Percentiles rank a stretch among this genome's conserved stretches.
Evolutionary conservation across 2,113 vertebrate species (phyloP).

Genomic region (Tichodroma muraria): DNA sequence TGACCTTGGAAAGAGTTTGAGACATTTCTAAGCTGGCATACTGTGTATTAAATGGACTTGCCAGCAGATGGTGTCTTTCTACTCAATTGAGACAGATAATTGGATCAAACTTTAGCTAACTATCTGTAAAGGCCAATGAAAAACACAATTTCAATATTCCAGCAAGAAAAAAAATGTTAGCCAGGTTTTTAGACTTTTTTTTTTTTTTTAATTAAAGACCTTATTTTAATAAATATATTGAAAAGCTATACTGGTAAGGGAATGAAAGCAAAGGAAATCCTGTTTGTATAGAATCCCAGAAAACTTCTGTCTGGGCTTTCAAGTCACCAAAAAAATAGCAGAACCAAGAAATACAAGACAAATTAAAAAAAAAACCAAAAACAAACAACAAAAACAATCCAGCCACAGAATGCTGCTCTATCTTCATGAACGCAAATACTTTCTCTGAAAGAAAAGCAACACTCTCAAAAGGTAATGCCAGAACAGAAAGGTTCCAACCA

Average conservation of each 20-base stretch:
- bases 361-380: not conserved
- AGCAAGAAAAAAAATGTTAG: not conserved
- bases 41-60: not conserved
- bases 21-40: not conserved
- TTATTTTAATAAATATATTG: not conserved
- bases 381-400: too few relatives aligned
- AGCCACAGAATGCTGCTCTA: not conserved
- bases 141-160: not conserved
- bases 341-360: not conserved
- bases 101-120: not conserved
- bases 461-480: not conserved
- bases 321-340: not conserved
- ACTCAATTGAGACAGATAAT: not conserved
- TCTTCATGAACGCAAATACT: not conserved
- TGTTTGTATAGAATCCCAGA: not conserved
- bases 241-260: not conserved
- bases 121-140: not conserved
- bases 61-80: slow-evolving; percentile 51
- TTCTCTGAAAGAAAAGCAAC: not conserved
- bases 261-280: not conserved
- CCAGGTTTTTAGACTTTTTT: not conserved
- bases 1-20: not conserved
- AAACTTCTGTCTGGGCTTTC: not conserved
- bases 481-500: not conserved
- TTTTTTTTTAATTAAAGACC: not conserved